Conservation (phyloP, 2,797 vertebrate species). For the Amblyraja radiata region DNA sequence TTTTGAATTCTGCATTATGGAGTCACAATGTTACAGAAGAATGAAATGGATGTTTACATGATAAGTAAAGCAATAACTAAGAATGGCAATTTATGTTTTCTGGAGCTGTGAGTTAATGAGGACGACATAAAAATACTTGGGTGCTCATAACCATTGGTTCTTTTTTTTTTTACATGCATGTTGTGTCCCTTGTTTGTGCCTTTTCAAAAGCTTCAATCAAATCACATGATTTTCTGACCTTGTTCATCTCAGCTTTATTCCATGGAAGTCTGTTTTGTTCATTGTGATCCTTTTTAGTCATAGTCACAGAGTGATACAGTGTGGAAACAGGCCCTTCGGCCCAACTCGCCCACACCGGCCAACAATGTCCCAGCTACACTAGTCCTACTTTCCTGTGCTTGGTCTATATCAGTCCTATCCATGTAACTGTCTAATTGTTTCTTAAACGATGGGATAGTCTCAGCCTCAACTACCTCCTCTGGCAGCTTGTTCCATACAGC, state of each 20-base stretch:
- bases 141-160: constrained; percentile 11
- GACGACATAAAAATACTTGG: background rate
- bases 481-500: too few species aligned
- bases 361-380: too few species aligned
- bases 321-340: too few species aligned
- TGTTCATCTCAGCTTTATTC: background rate
- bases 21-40: constrained; percentile 5
- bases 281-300: too few species aligned
- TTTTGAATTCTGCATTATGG: background rate
- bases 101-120: background rate
- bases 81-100: background rate
- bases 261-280: background rate
- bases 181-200: background rate
- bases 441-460: too few species aligned
- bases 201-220: background rate
- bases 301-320: too few species aligned
- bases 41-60: constrained; percentile 9
- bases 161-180: background rate
- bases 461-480: too few species aligned
- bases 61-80: constrained; percentile 20
- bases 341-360: too few species aligned
- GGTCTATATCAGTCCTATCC: too few species aligned
- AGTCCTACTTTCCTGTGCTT: too few species aligned
- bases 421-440: too few species aligned
- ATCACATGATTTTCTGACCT: too few species aligned